phyloP scores from a whole-genome alignment of 1,140 invertebrate species.

The Philaenus spumarius region DNA sequence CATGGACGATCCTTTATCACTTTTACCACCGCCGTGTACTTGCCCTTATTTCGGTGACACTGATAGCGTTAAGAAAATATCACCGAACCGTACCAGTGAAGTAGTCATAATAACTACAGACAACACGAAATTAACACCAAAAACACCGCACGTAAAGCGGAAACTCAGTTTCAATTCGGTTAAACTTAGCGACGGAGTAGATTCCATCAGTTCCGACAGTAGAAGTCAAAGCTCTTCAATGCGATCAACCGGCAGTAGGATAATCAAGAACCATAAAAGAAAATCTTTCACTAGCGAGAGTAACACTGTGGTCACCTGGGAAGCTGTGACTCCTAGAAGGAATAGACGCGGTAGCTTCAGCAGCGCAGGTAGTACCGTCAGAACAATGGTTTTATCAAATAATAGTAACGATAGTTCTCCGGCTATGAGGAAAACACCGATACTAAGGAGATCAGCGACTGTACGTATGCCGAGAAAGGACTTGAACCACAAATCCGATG shows the following conservation, averaged over 20 bases:
- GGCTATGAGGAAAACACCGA: conserved; percentile 15
- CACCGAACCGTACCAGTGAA: conserved; percentile 15
- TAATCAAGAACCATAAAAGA: not conserved
- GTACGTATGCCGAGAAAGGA: conserved; percentile 33
- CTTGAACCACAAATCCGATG: not conserved
- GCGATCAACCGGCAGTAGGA: not conserved
- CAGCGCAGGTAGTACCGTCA: conserved; percentile 16
- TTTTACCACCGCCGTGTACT: conserved; percentile 61
- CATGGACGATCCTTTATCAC: conserved; percentile 38
- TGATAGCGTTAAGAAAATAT: conserved; percentile 16
- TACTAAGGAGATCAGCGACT: conserved; percentile 48
- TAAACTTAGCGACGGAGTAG: conserved; percentile 3
- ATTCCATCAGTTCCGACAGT: not conserved
- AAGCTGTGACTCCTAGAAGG: conserved; percentile 13
- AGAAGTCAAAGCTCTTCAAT: conserved; percentile 5
- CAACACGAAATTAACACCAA: not conserved
- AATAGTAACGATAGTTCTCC: conserved; percentile 2
- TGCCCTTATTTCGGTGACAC: conserved; percentile 67
- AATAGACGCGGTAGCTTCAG: conserved; percentile 22
- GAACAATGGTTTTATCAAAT: conserved; percentile 17
- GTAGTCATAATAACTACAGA: conserved; percentile 26
- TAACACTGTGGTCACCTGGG: conserved; percentile 24
- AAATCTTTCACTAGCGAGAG: conserved; percentile 13
- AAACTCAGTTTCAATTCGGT: not conserved
- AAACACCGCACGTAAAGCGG: conserved; percentile 2